A percentile compares a stretch with the other conserved stretches of the same genome.
phyloP scores from a whole-genome alignment of 2,888 invertebrate genomes.

The Lithodes maja region DNA sequence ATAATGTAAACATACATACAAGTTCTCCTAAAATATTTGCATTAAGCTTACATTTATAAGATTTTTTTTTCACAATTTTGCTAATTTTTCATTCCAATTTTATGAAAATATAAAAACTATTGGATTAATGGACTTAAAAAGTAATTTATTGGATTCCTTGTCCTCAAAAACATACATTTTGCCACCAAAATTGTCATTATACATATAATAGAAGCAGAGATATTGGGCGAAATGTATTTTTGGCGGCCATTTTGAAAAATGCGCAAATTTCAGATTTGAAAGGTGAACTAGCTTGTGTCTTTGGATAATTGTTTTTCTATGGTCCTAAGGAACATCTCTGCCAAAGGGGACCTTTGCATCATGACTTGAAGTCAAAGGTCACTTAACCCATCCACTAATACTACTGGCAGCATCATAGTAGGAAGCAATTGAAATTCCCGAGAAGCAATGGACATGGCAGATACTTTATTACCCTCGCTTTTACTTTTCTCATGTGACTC shows the following conservation, averaged over 20 bases:
- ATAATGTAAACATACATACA: background rate
- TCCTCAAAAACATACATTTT: background rate
- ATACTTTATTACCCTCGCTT: too few relatives aligned
- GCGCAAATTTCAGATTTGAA: conserved; percentile 1
- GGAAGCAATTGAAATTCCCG: too few relatives aligned
- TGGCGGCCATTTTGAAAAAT: conserved; percentile 21
- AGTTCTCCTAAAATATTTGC: too few relatives aligned
- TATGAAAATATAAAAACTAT: background rate
- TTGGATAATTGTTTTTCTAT: conserved; percentile 6
- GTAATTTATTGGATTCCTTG: background rate
- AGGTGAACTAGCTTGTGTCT: conserved; percentile 1
- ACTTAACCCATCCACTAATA: background rate
- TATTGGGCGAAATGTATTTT: background rate
- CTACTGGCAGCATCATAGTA: too few relatives aligned
- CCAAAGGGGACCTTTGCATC: conserved; percentile 7
- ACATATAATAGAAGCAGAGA: background rate
- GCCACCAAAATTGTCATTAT: conserved; percentile 8
- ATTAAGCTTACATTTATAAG: background rate
- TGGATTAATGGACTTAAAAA: background rate
- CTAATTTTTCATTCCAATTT: background rate
- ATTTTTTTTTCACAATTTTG: background rate
- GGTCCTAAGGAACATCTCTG: background rate
- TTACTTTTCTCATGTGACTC: too few relatives aligned
- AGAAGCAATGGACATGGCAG: too few relatives aligned
- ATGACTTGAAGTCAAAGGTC: conserved; percentile 10